These are phyloP conservation scores for Acrossocheilus wenchowensis DNA, from an alignment of 2,797 vertebrate genomes.

Conservation along the genomic window DNA sequence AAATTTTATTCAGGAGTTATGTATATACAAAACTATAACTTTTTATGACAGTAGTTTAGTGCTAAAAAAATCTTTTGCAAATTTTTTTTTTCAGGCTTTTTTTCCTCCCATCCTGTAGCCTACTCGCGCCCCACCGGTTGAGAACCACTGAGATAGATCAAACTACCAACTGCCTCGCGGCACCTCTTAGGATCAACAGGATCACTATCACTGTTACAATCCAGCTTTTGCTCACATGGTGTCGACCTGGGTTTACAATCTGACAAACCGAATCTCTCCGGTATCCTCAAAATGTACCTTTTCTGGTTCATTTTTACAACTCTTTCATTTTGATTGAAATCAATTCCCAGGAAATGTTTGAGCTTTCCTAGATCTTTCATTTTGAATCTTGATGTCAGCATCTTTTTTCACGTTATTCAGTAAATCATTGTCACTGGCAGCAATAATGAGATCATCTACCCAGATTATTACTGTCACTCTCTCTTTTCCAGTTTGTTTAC, in stretches of 20 bases:
- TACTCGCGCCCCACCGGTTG: slow-evolving; percentile 5
- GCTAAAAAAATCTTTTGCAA: neutral
- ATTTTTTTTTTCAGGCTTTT: too few species aligned
- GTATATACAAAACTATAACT: neutral
- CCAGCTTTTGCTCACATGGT: slow-evolving; percentile 1
- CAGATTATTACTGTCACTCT: too few species aligned
- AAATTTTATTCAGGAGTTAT: neutral
- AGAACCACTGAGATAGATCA: neutral
- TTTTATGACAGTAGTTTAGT: too few species aligned
- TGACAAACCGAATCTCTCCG: neutral
- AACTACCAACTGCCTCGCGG: neutral
- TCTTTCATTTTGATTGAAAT: neutral
- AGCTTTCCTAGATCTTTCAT: neutral
- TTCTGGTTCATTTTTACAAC: neutral
- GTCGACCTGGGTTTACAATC: slow-evolving; percentile 18
- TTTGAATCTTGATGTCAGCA: neutral
- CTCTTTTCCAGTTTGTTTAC: too few species aligned
- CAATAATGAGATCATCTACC: too few species aligned
- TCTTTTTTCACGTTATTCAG: neutral
- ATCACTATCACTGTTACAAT: neutral
- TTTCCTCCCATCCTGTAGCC: too few species aligned
- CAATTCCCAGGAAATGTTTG: neutral
- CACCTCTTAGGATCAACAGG: neutral
- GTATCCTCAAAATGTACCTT: neutral
- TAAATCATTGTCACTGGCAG: too few species aligned